Evolutionary conservation across 1,140 invertebrate species (phyloP), one percentile per base, ranked within the genome.

Genomic region (Daktulosphaira vitifoliae): DNA sequence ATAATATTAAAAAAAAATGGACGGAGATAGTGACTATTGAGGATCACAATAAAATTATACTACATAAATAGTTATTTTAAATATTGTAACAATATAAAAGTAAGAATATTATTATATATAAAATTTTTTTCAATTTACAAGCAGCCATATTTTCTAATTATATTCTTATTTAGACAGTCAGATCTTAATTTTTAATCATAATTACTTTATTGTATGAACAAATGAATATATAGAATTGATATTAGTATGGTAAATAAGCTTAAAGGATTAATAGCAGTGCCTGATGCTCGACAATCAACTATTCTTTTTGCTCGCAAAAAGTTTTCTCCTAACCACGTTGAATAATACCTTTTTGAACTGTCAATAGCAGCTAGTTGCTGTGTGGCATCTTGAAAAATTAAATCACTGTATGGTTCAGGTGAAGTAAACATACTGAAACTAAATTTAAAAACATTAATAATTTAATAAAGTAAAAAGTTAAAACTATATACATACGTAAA

Each of bases 321-420:
- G 72, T 88, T 83, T 22, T 74, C 73, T 0, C 88, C 88, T 18
- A 91, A 73, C 73, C 90, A 90, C 6, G 77, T 73, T 4, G 81
- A 81, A 69, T 81, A 87, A 50, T 83, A 76, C 15, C 88, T 77
- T 70, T 86, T 74, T 1, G 79, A 75, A 23, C 79, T 76, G 3
- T 81, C 78, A 23, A 93, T 79, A 0, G 87, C 76, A 68, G 83
- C 78, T n/a, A 95, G 75, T 69, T 92, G 88, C 26, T 90, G 85
- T 0, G 92, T 88, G 0, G 90, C 88, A 74, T 95, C 91, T 77
- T 92, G 90, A 76, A 96, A 96, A 67, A 96, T 95, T 0, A 95
- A 75, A 76, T 96, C 91, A 49, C 84, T 83, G 72, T 84, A 89
- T 0, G 88, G 88, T 2, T 85, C 79, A 15, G 78, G 74, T 0